These are phyloP conservation scores for Drosophila fungiperda DNA, from an alignment of 2,888 invertebrate genomes.

Conservation along the genomic window DNA sequence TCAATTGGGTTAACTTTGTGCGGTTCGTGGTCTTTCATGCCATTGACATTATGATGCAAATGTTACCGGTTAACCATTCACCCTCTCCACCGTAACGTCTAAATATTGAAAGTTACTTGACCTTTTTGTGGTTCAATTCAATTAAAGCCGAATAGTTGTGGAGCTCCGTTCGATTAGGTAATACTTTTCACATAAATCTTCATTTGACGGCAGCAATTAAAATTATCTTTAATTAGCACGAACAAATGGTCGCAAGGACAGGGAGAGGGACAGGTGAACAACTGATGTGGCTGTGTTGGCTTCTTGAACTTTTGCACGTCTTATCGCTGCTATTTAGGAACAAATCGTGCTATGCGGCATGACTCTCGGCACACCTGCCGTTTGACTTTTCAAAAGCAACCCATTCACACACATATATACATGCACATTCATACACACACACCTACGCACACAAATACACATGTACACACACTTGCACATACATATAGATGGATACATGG, in stretches of 20 bases:
- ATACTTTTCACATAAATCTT: constrained; percentile 79
- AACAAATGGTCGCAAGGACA: constrained; percentile 58
- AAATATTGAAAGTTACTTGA: constrained; percentile 21
- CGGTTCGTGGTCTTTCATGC: constrained; percentile 34
- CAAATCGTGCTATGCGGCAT: constrained; percentile 62
- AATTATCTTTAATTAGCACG: constrained; percentile 84
- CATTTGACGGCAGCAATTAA: constrained; percentile 83
- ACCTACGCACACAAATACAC: background rate
- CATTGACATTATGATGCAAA: constrained; percentile 54
- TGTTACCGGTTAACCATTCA: constrained; percentile 18
- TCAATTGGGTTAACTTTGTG: constrained; percentile 70
- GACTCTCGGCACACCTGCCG: constrained; percentile 74
- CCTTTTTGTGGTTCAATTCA: constrained; percentile 46
- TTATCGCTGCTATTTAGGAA: constrained; percentile 59
- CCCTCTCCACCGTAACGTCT: background rate
- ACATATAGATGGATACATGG: constrained; percentile 18
- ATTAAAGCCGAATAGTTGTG: constrained; percentile 37
- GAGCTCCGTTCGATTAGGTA: constrained; percentile 53
- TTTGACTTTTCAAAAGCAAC: constrained; percentile 59
- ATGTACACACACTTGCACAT: background rate
- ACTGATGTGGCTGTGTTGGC: constrained; percentile 30
- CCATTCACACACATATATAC: constrained; percentile 23
- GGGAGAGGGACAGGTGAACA: background rate
- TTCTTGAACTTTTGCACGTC: constrained; percentile 67
- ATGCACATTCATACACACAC: constrained; percentile 13